Conservation (phyloP, 2,888 invertebrate genomes). For the Beris chalybata region DNA sequence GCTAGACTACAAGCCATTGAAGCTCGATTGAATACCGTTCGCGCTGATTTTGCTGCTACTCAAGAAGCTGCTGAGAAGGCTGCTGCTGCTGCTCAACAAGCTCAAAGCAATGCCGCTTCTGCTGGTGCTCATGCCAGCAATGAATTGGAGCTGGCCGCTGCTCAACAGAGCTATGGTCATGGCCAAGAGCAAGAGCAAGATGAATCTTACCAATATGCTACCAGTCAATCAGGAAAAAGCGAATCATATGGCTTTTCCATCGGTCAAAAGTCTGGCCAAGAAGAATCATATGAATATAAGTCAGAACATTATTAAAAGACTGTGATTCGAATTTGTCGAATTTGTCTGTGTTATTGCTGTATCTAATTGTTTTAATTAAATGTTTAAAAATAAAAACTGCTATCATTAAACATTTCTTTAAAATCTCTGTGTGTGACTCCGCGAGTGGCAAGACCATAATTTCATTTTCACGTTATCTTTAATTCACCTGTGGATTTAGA, state of each 20-base stretch:
- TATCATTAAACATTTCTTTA: too few relatives aligned
- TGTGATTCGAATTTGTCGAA: too few relatives aligned
- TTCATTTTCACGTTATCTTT: too few relatives aligned
- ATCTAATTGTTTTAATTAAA: too few relatives aligned
- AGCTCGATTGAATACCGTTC: slow-evolving; percentile 67
- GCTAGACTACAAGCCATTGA: slow-evolving; percentile 65
- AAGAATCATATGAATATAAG: too few relatives aligned
- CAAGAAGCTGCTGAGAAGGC: slow-evolving; percentile 69
- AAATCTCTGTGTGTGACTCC: too few relatives aligned
- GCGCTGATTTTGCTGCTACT: slow-evolving; percentile 72
- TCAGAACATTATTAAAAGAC: too few relatives aligned
- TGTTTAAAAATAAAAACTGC: too few relatives aligned
- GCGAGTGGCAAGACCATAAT: too few relatives aligned
- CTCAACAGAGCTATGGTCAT: slow-evolving; percentile 2
- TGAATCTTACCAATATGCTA: not conserved
- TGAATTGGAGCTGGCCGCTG: slow-evolving; percentile 63
- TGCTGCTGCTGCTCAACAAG: slow-evolving; percentile 65
- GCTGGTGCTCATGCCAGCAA: slow-evolving; percentile 69
- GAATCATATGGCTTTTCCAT: not conserved
- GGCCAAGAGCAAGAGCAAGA: not conserved
- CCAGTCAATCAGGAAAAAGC: not conserved
- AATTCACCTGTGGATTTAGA: too few relatives aligned
- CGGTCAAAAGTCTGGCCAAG: too few relatives aligned
- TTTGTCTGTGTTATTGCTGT: too few relatives aligned
- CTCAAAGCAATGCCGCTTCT: slow-evolving; percentile 70